Evolutionary conservation across 2,113 vertebrate species (phyloP).

Genomic region (Cyprinodon brontotheroides): DNA sequence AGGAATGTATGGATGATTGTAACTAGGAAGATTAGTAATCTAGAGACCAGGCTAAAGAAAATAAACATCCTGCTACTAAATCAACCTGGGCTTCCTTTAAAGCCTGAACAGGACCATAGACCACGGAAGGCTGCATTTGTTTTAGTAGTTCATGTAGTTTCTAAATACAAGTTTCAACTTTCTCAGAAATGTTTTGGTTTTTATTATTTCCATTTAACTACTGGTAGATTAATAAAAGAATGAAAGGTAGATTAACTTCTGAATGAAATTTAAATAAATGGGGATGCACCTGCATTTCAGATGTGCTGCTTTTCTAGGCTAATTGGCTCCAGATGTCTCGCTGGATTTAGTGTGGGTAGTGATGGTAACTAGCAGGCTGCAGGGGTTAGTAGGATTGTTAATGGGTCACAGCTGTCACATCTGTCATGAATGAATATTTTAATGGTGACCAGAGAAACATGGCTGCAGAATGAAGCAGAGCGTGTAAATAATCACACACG

Average conservation of each 20-base stretch:
- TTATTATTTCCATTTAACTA: too few species aligned
- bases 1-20: neutral
- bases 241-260: too few species aligned
- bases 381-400: conserved; percentile 23
- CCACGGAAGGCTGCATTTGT: too few species aligned
- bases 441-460: conserved; percentile 9
- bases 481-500: conserved; percentile 29
- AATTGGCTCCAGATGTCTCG: conserved; percentile 2
- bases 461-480: conserved; percentile 36
- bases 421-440: conserved; percentile 47
- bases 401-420: conserved; percentile 50
- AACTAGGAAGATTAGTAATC: neutral
- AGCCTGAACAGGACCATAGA: too few species aligned
- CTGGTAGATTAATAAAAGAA: too few species aligned
- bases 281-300: neutral
- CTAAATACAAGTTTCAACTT: too few species aligned
- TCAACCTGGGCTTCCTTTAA: neutral
- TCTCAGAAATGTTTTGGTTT: too few species aligned
- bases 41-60: neutral
- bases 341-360: neutral
- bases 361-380: neutral
- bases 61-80: neutral
- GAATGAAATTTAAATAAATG: too few species aligned
- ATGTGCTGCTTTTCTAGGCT: neutral
- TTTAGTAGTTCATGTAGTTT: too few species aligned